Evolutionary conservation across 2,797 vertebrate species (phyloP), one percentile per base, ranked within the genome.

Genomic region (Delichon dasypus): DNA sequence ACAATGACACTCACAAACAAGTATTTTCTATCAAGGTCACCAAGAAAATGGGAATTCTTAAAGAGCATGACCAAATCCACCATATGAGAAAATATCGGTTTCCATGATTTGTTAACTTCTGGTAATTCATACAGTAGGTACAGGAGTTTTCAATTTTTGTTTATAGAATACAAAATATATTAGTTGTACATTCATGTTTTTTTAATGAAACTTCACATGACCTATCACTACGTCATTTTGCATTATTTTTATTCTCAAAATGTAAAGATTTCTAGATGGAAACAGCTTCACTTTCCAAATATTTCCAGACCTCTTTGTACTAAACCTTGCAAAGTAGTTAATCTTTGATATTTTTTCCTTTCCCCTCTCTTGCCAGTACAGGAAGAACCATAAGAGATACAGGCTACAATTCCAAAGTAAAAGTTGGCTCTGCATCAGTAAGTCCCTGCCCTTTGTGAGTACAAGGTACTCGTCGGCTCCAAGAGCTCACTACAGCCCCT

Each of bases 191-290:
- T 34, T 55, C 25, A 34, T 18, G 1, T 7, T 48, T 70, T 84
- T 84, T 67, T 29, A 51, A 71, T 30, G 10, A 70, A 74, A 66
- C 30, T 53, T 82, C 51, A 45, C 7, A 20, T 40, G 54, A 67
- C 16, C 44, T 88, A 17, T 23, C 58, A 36, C 36, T 78, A 19
- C 45, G 16, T 54, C 32, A 51, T 84, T 87, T 58, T 68, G 10
- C 12, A 42, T 30, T 14, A 21, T 62, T 93, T 95, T 45, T 92
- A 32, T 82, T 90, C 64, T 50, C 54, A 82, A 92, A 90, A 64
- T 7, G 5, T 38, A n/a, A 75, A 61, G 14, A 42, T 34, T 91
- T 38, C 32, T 38, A 58, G 13, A 26, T 9, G 4, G 8, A 84
- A 82, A 20, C 6, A 11, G 30, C 53, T 71, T 64, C 51, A 44